Conservation (phyloP, 2,888 invertebrate species). For the Parnassius smintheus region DNA sequence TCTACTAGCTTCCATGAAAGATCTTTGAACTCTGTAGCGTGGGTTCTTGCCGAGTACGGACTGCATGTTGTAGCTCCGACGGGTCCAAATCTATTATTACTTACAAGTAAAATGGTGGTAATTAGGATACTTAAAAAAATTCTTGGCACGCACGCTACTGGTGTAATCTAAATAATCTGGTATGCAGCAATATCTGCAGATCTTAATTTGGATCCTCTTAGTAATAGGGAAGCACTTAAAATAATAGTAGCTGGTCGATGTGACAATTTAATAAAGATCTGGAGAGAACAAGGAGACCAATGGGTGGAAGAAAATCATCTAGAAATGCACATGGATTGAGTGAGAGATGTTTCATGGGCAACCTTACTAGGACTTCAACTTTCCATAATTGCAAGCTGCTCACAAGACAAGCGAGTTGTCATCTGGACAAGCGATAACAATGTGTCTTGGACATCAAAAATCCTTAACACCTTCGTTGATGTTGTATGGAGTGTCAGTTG, state of each 20-base stretch:
- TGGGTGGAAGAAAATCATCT: conserved; percentile 97
- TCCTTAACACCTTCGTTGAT: conserved; percentile 96
- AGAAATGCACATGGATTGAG: conserved; percentile 99
- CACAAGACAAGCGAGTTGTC: conserved; percentile 93
- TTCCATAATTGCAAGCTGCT: conserved; percentile 97
- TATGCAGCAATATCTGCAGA: conserved; percentile 90
- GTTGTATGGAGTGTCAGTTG: conserved; percentile 99
- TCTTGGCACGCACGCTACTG: conserved; percentile 97
- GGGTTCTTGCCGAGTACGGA: conserved; percentile 98
- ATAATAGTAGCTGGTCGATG: conserved; percentile 98
- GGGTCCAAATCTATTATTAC: conserved; percentile 95
- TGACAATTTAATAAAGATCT: conserved; percentile 98
- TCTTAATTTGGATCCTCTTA: conserved; percentile 82
- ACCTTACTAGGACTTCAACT: conserved; percentile 94
- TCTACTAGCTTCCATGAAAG: conserved; percentile 98
- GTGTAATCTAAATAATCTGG: conserved; percentile 98
- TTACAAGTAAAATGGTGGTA: conserved; percentile 86
- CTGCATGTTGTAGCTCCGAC: conserved; percentile 98
- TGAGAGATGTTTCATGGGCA: conserved; percentile 99
- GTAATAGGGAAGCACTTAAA: conserved; percentile 80
- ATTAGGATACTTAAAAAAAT: conserved; percentile 98
- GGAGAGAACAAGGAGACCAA: conserved; percentile 91
- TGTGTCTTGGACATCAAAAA: conserved; percentile 91
- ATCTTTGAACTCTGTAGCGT: conserved; percentile 97
- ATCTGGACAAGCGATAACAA: conserved; percentile 93